Evolutionary conservation across 53 echinoderm and acorn worm species (phyloP), one percentile per base, ranked within the genome.

Genomic region (Patiria pectinifera): DNA sequence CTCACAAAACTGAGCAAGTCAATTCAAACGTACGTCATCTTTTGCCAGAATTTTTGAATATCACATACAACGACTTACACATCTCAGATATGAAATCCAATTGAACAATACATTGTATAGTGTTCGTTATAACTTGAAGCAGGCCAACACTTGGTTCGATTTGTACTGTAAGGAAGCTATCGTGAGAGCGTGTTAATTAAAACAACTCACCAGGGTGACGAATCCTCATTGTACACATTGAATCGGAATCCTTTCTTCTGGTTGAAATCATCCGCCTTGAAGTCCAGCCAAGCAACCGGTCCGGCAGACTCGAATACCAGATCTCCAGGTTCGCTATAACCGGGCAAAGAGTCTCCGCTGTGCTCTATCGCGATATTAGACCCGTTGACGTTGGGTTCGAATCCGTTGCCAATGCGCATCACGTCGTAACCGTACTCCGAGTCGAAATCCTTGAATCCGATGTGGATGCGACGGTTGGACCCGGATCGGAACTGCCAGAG

Each of bases 391-490:
- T 91, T 83, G 18, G 94, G 86, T 48, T 79, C 79, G 89, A 93
- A 87, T 15, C 93, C 71, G 77, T 93, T 84, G 76, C 91, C 87
- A 14, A 83, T 48, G 47, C 61, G 62, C 47, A 91, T 45, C 16
- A 3, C 12, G 85, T 86, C 80, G 85, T 86, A 91, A 44, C 79
- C n/a, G 86, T 86, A 75, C 85, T 94, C 94, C 26, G 91, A 93
- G 26, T 87, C 84, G 86, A 96, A 94, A 15, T 94, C 92, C 48
- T 78, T 80, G 85, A 96, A 94, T 43, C 83, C 91, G 85, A 96
- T 88, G 91, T 92, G 91, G 74, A 96, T 84, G 43, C 94, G 93
- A 6, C 94, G 94, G 4, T 93, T 94, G 19, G 87, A 93, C 45
- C 78, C 91, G 93, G 91, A 93, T 45, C 91, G 92, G 72, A 84